These are phyloP conservation scores for Halocynthia aurantium DNA, from an alignment of 23 tunicate genomes.

Conservation along the genomic window DNA sequence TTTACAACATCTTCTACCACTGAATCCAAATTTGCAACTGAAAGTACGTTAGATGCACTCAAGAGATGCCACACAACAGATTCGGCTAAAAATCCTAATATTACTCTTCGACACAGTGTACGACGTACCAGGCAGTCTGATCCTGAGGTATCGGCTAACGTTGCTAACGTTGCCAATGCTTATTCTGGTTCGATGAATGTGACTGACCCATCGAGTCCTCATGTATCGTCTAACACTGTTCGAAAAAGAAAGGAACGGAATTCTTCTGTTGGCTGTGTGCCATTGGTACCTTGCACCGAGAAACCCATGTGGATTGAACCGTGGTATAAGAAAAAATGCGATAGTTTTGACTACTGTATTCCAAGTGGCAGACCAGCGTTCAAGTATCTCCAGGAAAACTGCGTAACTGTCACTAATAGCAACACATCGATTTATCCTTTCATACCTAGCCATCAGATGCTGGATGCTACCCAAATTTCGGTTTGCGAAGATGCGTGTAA, in stretches of 20 bases:
- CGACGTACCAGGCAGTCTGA: no score
- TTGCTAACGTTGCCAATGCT: background rate
- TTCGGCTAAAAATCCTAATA: no score
- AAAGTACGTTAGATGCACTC: no score
- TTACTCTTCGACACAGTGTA: no score
- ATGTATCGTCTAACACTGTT: background rate
- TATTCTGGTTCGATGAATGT: conserved; percentile 2
- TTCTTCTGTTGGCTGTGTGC: background rate
- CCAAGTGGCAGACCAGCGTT: conserved; percentile 32
- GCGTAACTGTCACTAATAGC: background rate
- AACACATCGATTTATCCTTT: background rate
- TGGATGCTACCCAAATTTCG: background rate
- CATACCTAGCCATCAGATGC: background rate
- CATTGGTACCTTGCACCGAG: background rate
- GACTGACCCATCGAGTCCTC: background rate
- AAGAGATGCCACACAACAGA: no score
- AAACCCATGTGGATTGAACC: conserved; percentile 13
- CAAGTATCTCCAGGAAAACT: conserved; percentile 2
- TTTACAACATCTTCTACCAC: no score
- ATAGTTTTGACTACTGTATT: conserved; percentile 51
- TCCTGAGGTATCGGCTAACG: no score
- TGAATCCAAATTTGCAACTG: no score
- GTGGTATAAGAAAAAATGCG: conserved; percentile 70
- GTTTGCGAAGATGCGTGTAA: background rate
- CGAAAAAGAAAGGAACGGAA: background rate